Conservation (phyloP, 2,113 vertebrate genomes). For the Phalacrocorax carbo region DNA sequence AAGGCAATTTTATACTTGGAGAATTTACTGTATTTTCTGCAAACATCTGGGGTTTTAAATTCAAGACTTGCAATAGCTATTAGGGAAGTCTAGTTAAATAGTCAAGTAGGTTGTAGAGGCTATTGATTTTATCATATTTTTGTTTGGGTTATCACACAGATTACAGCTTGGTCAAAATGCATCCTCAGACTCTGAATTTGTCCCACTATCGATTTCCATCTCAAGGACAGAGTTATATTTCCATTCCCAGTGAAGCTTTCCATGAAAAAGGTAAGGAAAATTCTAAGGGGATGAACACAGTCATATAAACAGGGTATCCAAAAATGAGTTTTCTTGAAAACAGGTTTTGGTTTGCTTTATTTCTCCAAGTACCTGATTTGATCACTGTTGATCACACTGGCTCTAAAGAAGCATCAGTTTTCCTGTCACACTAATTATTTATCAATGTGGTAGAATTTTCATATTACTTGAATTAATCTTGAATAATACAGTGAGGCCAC, state of each 20-base stretch:
- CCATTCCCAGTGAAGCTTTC: constrained; percentile 89
- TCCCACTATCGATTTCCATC: constrained; percentile 88
- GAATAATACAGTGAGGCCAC: not conserved
- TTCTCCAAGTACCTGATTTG: not conserved
- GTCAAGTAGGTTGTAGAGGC: not conserved
- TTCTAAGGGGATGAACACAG: not conserved
- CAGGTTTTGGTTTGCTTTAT: not conserved
- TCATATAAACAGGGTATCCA: not conserved
- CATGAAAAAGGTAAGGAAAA: constrained; percentile 76
- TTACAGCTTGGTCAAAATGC: constrained; percentile 84
- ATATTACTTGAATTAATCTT: not conserved
- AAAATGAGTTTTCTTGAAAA: not conserved
- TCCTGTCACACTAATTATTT: not conserved
- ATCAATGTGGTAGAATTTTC: not conserved
- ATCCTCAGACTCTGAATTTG: constrained; percentile 74
- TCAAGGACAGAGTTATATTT: constrained; percentile 86
- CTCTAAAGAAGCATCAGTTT: not conserved
- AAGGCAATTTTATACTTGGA: not conserved
- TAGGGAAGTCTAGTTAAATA: not conserved
- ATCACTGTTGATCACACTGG: not conserved
- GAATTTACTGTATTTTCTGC: not conserved
- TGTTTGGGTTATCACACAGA: constrained; percentile 71
- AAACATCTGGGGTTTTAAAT: not conserved
- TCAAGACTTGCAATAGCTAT: not conserved
- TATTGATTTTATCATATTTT: not conserved